Percentiles rank a stretch among this genome's conserved stretches.
Conservation (phyloP, 2,888 invertebrate species). For the Eurytoma californica region DNA sequence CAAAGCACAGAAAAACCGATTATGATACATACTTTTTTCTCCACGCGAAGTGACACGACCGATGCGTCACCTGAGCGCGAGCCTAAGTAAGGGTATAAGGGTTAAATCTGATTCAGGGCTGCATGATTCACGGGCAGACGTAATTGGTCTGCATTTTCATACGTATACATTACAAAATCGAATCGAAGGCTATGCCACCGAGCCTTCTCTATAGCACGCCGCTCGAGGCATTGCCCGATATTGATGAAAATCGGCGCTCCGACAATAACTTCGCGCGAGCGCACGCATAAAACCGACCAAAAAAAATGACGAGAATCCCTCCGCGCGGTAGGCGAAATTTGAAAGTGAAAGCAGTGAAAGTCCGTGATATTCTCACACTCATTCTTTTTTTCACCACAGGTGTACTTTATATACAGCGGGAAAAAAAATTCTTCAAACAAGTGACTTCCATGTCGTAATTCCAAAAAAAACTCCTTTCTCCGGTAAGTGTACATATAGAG, state of each 20-base stretch:
- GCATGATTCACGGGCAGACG: conserved; percentile 5
- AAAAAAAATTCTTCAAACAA: conserved; percentile 22
- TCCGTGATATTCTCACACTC: conserved; percentile 13
- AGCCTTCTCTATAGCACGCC: too few relatives aligned
- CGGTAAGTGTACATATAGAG: background rate
- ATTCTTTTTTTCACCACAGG: background rate
- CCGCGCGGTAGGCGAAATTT: conserved; percentile 13
- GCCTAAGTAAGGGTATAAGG: conserved; percentile 24
- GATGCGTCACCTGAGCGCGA: background rate
- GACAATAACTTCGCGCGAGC: too few relatives aligned
- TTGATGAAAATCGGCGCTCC: too few relatives aligned
- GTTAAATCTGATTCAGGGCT: conserved; percentile 27
- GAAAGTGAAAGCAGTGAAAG: conserved; percentile 54
- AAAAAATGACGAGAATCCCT: background rate
- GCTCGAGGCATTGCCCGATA: too few relatives aligned
- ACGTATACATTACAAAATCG: background rate
- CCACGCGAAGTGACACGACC: background rate
- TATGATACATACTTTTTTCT: background rate
- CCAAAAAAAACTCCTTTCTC: background rate
- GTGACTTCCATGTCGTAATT: background rate
- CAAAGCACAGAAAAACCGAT: background rate
- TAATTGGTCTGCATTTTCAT: background rate
- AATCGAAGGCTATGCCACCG: too few relatives aligned
- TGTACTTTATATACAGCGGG: background rate
- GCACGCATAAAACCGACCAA: background rate